Evolutionary conservation across 2,113 vertebrate species (phyloP).

Genomic region (Blennius ocellaris): DNA sequence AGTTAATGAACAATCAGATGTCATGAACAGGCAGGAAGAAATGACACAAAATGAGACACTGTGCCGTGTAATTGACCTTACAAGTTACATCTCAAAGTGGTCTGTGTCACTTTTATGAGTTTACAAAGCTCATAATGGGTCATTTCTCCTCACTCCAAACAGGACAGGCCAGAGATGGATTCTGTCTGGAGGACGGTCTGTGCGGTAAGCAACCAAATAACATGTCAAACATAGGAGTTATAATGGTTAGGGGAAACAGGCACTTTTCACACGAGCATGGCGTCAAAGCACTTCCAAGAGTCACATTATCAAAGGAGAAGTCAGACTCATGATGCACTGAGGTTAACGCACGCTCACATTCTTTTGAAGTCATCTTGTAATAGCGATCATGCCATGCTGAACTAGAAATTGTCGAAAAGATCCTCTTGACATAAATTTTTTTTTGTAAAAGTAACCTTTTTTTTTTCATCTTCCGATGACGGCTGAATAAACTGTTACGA

Average conservation of each 20-base stretch:
- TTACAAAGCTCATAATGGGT: conserved; percentile 59
- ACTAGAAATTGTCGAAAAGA: neutral
- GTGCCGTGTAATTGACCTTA: neutral
- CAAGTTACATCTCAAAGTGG: neutral
- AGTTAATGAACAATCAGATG: conserved; percentile 75
- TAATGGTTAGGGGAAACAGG: conserved; percentile 66
- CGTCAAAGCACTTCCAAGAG: conserved; percentile 39
- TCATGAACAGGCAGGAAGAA: conserved; percentile 70
- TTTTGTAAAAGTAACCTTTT: neutral
- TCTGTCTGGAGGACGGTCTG: conserved; percentile 21
- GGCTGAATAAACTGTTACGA: conserved; percentile 19
- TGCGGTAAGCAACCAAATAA: conserved; percentile 59
- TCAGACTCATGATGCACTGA: conserved; percentile 55
- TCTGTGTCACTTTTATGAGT: neutral
- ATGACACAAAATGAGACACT: conserved; percentile 69
- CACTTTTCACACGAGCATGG: conserved; percentile 45
- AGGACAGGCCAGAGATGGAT: conserved; percentile 41
- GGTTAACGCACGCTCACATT: conserved; percentile 38
- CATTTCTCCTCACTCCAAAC: conserved; percentile 65
- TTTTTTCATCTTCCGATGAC: neutral
- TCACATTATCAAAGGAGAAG: conserved; percentile 43
- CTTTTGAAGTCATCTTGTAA: conserved; percentile 23
- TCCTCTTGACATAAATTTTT: neutral
- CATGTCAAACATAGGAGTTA: conserved; percentile 48
- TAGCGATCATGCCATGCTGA: conserved; percentile 55